Conservation (phyloP, 2,888 invertebrate genomes). For the Sesia bembeciformis region DNA sequence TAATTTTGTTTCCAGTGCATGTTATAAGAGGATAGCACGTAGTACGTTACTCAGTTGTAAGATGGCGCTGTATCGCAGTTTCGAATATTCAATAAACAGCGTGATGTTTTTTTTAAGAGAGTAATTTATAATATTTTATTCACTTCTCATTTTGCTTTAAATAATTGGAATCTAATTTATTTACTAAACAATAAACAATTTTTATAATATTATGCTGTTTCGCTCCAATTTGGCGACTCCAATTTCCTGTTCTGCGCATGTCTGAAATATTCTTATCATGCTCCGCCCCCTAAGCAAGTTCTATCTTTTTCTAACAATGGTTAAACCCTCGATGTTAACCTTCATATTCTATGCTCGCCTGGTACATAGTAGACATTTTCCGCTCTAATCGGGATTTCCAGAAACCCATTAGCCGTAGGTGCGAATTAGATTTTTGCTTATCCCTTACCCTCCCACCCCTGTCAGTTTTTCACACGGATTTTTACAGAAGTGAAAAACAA, state of each 20-base stretch:
- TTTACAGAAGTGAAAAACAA: constrained; percentile 11
- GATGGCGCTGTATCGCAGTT: too few species aligned
- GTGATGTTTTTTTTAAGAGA: too few species aligned
- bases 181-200: too few species aligned
- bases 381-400: constrained; percentile 73
- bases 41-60: too few species aligned
- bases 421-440: constrained; percentile 53
- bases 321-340: constrained; percentile 8
- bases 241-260: constrained; percentile 21
- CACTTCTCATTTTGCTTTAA: too few species aligned
- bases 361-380: constrained; percentile 68
- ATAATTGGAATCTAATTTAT: too few species aligned
- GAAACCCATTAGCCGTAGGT: constrained; percentile 48
- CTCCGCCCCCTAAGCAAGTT: constrained; percentile 34
- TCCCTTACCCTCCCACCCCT: constrained; percentile 18
- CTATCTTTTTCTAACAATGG: constrained; percentile 31
- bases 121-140: too few species aligned
- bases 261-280: constrained; percentile 16
- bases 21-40: too few species aligned
- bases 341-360: constrained; percentile 32
- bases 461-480: constrained; percentile 16
- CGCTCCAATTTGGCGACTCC: too few species aligned
- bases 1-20: too few species aligned
- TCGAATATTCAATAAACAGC: too few species aligned
- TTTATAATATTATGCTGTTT: too few species aligned